Evolutionary conservation across 2,888 invertebrate genomes (phyloP).

Genomic region (Conus canariensis): DNA sequence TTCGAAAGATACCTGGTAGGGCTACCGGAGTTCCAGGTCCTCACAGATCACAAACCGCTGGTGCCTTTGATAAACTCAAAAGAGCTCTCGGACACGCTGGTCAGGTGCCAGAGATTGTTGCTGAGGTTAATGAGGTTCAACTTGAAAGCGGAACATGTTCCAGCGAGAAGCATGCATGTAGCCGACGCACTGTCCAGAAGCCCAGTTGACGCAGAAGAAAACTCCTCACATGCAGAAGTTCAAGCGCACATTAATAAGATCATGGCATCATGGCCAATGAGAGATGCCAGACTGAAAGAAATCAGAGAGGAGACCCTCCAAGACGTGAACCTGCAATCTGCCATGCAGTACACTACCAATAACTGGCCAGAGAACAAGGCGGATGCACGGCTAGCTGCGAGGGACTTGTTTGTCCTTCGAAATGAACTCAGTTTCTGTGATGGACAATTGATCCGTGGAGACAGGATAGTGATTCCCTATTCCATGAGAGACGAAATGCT

Average conservation of each 20-base stretch:
- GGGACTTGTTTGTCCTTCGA: too few relatives aligned
- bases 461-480: neutral
- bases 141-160: neutral
- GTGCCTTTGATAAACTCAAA: too few relatives aligned
- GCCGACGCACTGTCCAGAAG: neutral
- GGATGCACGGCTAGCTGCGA: too few relatives aligned
- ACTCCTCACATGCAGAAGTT: neutral
- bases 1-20: conserved; percentile 8
- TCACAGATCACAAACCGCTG: too few relatives aligned
- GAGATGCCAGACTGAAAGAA: too few relatives aligned
- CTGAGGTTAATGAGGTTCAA: neutral
- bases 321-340: too few relatives aligned
- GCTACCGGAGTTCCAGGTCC: neutral
- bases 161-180: neutral
- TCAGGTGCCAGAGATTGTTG: conserved; percentile 23
- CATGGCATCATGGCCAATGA: neutral
- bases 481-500: neutral
- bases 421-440: neutral
- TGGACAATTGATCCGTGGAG: fast-evolving
- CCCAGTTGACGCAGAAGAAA: neutral
- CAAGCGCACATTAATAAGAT: neutral
- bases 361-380: too few relatives aligned
- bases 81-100: neutral
- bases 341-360: too few relatives aligned
- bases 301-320: too few relatives aligned